phyloP scores from a whole-genome alignment of 2,113 vertebrate genomes.

The Amblyornis subalaris region DNA sequence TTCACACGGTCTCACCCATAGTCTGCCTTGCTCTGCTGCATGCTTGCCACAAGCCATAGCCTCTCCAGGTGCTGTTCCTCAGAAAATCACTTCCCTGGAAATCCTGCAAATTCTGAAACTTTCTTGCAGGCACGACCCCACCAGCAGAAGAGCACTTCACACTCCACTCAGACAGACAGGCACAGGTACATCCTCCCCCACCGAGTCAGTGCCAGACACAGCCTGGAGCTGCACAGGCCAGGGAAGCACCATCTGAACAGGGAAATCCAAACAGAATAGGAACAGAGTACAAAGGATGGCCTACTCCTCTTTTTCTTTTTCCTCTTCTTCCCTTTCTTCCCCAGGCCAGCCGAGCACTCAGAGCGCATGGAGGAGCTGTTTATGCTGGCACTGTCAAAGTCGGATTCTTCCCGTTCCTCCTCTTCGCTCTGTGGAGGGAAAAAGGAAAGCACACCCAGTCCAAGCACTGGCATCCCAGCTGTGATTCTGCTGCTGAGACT shows the following conservation, averaged over 20 bases:
- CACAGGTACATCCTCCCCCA: neutral
- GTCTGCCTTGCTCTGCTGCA: neutral
- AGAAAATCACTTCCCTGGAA: neutral
- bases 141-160: neutral
- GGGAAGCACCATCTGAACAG: neutral
- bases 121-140: neutral
- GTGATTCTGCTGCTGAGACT: neutral
- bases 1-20: accelerated
- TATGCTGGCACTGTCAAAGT: conserved; percentile 93
- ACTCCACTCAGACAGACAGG: neutral
- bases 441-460: neutral
- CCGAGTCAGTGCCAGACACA: neutral
- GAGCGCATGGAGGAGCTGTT: conserved; percentile 92
- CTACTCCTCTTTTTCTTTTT: conserved; percentile 94
- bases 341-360: conserved; percentile 81
- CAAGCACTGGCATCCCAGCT: neutral
- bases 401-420: conserved; percentile 92
- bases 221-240: neutral
- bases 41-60: neutral
- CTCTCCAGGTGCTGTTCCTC: neutral
- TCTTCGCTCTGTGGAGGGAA: conserved; percentile 85
- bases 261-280: neutral
- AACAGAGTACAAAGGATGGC: conserved; percentile 39
- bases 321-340: conserved; percentile 85
- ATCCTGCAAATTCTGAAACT: neutral